Percentiles rank a stretch among this genome's conserved stretches.
phyloP scores from a whole-genome alignment of 2,113 vertebrate genomes.

The Cricetomys ansorgei region DNA sequence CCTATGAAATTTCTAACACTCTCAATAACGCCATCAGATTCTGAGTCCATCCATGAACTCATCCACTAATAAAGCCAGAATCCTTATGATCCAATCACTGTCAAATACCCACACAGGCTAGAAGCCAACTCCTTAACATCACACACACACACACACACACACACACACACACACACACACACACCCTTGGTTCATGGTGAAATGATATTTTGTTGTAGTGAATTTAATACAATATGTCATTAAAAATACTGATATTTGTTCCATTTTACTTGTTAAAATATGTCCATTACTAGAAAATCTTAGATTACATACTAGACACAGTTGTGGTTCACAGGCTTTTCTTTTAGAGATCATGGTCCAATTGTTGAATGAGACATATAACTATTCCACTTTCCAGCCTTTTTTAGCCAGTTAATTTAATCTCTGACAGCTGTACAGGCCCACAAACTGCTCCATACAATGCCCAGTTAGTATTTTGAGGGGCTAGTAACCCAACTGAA shows the following conservation, averaged over 20 bases:
- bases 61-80: not conserved
- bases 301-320: not conserved
- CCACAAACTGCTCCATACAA: not conserved
- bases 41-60: not conserved
- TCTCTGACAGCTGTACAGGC: not conserved
- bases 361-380: not conserved
- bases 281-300: not conserved
- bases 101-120: not conserved
- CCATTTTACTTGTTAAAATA: constrained; percentile 18
- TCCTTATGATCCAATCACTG: not conserved
- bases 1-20: not conserved
- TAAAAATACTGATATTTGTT: constrained; percentile 8
- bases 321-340: not conserved
- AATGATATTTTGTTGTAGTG: not conserved
- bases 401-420: not conserved
- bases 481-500: not conserved
- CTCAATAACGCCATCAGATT: too few relatives aligned
- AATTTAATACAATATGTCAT: not conserved
- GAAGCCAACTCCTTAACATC: not conserved
- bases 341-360: not conserved
- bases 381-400: not conserved
- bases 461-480: not conserved
- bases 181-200: not conserved
- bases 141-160: not conserved
- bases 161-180: not conserved